These are phyloP conservation scores for Podarcis muralis DNA, from an alignment of 2,113 vertebrate species.

Conservation along the genomic window DNA sequence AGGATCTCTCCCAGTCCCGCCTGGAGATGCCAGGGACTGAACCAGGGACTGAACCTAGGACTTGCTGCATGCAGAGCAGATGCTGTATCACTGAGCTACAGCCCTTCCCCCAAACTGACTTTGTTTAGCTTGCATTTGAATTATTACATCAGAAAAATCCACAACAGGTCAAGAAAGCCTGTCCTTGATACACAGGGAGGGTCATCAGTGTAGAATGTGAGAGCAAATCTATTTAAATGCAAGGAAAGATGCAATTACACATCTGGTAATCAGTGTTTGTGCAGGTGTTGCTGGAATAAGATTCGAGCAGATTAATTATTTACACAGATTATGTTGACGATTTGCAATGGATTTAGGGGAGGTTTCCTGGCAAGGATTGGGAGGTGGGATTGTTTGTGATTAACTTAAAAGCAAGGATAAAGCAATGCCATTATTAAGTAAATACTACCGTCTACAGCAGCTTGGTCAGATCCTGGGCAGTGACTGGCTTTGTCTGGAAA, in stretches of 20 bases:
- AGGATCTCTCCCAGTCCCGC: too few relatives aligned
- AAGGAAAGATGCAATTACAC: conserved; percentile 60
- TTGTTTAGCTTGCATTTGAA: conserved; percentile 5
- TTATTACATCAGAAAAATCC: background rate
- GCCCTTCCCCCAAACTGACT: background rate
- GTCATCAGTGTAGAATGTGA: conserved; percentile 20
- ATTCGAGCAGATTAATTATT: conserved; percentile 69
- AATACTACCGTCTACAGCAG: conserved; percentile 50
- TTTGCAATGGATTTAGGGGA: conserved; percentile 61
- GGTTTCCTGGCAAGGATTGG: conserved; percentile 54
- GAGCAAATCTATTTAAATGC: conserved; percentile 60
- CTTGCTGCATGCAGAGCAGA: too few relatives aligned
- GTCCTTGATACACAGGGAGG: background rate
- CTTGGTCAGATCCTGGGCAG: conserved; percentile 39
- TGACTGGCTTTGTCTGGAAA: conserved; percentile 20
- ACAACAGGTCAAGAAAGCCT: conserved; percentile 37
- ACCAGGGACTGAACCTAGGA: too few relatives aligned
- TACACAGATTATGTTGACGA: conserved; percentile 65
- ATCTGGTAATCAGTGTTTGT: conserved; percentile 66
- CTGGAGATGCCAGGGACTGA: too few relatives aligned
- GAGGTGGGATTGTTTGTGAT: conserved; percentile 55
- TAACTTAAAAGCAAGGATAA: conserved; percentile 72
- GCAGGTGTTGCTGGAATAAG: conserved; percentile 67
- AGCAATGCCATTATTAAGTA: conserved; percentile 58
- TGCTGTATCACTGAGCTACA: too few relatives aligned